Percentiles rank a stretch among this genome's conserved stretches.
Conservation (phyloP, 2,888 invertebrate genomes). For the Sinodicranocentrus sp. region DNA sequence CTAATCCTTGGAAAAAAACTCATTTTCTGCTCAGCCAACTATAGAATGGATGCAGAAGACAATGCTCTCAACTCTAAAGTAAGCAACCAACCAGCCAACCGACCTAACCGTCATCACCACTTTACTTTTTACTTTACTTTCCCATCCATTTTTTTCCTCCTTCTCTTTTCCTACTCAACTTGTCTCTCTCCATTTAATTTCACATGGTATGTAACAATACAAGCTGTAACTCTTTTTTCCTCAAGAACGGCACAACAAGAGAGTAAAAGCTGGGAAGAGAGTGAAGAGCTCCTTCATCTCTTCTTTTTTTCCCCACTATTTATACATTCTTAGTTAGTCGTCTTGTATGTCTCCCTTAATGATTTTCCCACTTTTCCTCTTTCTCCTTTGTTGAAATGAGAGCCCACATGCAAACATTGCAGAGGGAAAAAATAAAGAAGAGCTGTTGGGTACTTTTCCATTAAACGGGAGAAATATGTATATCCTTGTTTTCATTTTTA, state of each 20-base stretch:
- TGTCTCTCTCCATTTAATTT: constrained; percentile 63
- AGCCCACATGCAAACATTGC: constrained; percentile 49
- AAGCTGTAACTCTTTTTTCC: constrained; percentile 36
- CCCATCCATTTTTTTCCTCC: constrained; percentile 24
- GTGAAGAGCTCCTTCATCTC: constrained; percentile 38
- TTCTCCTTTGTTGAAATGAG: constrained; percentile 34
- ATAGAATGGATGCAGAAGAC: constrained; percentile 28
- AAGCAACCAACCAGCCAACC: constrained; percentile 11
- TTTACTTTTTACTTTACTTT: constrained; percentile 41
- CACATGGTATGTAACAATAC: no score
- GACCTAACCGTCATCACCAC: constrained; percentile 52
- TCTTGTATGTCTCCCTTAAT: constrained; percentile 36
- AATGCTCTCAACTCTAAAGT: no score
- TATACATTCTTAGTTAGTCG: constrained; percentile 23
- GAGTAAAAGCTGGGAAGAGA: constrained; percentile 16
- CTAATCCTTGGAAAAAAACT: constrained; percentile 57
- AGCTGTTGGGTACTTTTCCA: constrained; percentile 13
- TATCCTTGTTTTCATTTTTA: neutral
- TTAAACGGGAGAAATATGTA: neutral
- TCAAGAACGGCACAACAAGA: constrained; percentile 28
- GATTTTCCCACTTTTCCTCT: constrained; percentile 40
- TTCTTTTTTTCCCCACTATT: constrained; percentile 23
- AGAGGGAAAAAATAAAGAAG: neutral
- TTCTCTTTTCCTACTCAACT: constrained; percentile 36
- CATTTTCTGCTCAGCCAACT: constrained; percentile 54